A percentile compares a stretch with the other conserved stretches of the same genome.
Conservation (phyloP, 2,888 invertebrate species). For the Drosophila pseudotakahashii region DNA sequence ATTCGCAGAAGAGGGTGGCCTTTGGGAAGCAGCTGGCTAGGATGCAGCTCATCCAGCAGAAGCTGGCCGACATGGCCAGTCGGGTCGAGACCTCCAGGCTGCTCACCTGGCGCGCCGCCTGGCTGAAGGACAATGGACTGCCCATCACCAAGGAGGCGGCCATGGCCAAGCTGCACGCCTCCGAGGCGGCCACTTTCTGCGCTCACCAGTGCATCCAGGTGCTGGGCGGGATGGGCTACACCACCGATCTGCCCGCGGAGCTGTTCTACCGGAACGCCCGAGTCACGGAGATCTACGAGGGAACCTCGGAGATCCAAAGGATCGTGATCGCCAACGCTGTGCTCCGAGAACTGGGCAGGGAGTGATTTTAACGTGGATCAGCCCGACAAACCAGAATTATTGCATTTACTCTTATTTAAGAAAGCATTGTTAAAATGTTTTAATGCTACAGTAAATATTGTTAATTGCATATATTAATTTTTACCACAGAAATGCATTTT, state of each 20-base stretch:
- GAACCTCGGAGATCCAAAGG: conserved; percentile 97
- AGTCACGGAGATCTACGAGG: conserved; percentile 98
- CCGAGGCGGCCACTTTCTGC: conserved; percentile 96
- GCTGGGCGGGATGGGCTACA: conserved; percentile 97
- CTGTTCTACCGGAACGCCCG: conserved; percentile 96
- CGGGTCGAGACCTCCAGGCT: conserved; percentile 92
- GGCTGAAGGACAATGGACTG: conserved; percentile 92
- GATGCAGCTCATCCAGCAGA: conserved; percentile 94
- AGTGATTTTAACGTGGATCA: not conserved
- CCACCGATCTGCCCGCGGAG: conserved; percentile 97
- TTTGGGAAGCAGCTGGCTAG: conserved; percentile 94
- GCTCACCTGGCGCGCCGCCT: conserved; percentile 95
- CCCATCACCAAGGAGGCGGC: conserved; percentile 97
- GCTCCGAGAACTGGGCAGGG: conserved; percentile 88
- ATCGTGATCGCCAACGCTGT: conserved; percentile 95
- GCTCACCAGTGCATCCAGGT: conserved; percentile 95
- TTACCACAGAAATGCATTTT: not conserved
- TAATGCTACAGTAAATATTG: not conserved
- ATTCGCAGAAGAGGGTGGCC: conserved; percentile 93
- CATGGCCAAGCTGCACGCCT: conserved; percentile 97
- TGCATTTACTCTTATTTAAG: not conserved
- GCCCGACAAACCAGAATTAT: not conserved
- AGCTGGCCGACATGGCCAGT: conserved; percentile 95
- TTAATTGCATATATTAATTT: not conserved
- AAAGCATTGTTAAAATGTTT: not conserved